Conservation (phyloP, 2,797 vertebrate species). For the Sphenopsis melanotis region DNA sequence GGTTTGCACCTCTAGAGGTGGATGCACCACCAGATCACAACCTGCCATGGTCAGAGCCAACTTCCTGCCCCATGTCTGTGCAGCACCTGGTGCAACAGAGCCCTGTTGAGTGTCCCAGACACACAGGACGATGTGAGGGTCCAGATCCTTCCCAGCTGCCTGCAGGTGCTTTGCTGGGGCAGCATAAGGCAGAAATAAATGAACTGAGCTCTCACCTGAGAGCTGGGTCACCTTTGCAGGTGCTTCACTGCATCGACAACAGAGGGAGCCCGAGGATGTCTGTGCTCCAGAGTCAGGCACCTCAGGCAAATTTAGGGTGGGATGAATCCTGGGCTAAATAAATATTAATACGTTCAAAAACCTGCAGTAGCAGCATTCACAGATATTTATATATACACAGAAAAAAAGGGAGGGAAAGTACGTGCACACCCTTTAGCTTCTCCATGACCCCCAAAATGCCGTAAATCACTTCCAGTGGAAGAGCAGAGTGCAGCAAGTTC, state of each 20-base stretch:
- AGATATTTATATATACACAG: background rate
- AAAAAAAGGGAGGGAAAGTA: background rate
- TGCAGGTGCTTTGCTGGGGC: background rate
- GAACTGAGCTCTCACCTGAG: background rate
- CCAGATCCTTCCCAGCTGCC: background rate
- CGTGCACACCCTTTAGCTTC: background rate
- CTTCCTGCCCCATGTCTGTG: background rate
- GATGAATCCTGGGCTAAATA: background rate
- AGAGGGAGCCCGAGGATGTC: conserved; percentile 57
- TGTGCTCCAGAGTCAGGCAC: background rate
- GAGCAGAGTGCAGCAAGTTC: background rate
- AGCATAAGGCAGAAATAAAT: background rate
- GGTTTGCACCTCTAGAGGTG: background rate
- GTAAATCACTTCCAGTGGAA: background rate
- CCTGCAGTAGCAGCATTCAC: background rate
- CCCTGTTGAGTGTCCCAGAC: fast-evolving
- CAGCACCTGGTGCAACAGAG: background rate
- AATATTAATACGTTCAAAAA: background rate
- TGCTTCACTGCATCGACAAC: conserved; percentile 6
- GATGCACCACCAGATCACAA: background rate
- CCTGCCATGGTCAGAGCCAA: background rate
- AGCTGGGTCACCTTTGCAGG: background rate
- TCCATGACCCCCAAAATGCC: background rate
- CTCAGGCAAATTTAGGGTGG: background rate
- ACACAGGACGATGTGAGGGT: background rate